phyloP scores from a whole-genome alignment of 2,888 invertebrate species.

The Campaea margaritaria region DNA sequence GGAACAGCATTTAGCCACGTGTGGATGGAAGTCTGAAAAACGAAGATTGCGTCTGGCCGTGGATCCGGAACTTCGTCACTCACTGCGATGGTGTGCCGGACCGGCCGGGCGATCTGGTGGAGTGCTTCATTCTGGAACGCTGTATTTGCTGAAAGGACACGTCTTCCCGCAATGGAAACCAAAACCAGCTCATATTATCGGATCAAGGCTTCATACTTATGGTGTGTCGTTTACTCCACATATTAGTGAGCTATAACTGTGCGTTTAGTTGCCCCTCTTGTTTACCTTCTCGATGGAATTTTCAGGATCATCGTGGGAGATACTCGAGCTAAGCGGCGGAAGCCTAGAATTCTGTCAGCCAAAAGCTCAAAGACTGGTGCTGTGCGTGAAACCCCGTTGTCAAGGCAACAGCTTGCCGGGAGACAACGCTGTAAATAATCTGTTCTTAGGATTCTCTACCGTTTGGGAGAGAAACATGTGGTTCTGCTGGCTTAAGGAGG shows the following conservation, averaged over 20 bases:
- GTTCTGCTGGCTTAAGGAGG: constrained; percentile 87
- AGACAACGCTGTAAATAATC: constrained; percentile 75
- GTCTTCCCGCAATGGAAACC: constrained; percentile 89
- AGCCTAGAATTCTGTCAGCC: constrained; percentile 75
- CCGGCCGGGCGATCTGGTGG: constrained; percentile 81
- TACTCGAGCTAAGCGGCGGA: constrained; percentile 76
- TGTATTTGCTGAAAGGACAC: constrained; percentile 87
- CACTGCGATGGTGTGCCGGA: constrained; percentile 86
- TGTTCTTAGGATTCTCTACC: constrained; percentile 87
- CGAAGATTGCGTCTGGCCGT: constrained; percentile 87
- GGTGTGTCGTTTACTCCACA: constrained; percentile 53
- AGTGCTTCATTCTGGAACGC: constrained; percentile 75
- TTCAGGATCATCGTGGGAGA: constrained; percentile 73
- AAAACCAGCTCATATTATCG: constrained; percentile 85
- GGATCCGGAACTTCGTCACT: constrained; percentile 87
- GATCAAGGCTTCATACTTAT: constrained; percentile 86
- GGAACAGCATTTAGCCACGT: constrained; percentile 84
- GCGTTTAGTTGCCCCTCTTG: neutral
- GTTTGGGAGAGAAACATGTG: constrained; percentile 88
- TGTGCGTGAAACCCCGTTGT: constrained; percentile 76
- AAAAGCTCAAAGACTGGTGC: constrained; percentile 74
- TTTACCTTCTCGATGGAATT: constrained; percentile 28
- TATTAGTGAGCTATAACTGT: neutral
- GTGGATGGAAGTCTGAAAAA: constrained; percentile 86
- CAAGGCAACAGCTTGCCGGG: constrained; percentile 64